Conservation (phyloP, 2,888 invertebrate genomes). For the Steinernema carpocapsae region DNA sequence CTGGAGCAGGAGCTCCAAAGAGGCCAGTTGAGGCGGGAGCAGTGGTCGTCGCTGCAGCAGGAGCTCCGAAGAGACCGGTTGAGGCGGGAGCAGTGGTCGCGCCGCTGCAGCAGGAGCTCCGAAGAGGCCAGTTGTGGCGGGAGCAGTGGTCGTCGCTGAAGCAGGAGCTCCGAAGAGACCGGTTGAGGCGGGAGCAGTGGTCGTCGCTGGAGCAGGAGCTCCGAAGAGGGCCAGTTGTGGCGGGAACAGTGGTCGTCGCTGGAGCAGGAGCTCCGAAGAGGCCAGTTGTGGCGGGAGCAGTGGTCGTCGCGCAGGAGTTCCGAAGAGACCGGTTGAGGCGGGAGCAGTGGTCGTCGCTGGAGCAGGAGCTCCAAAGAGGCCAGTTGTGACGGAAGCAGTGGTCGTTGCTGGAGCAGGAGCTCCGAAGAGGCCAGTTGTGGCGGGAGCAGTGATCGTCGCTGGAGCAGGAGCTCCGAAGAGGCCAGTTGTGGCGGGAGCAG, state of each 20-base stretch:
- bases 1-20: neutral
- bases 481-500: neutral
- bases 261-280: neutral
- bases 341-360: neutral
- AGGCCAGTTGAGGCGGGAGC: conserved; percentile 2
- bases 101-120: neutral
- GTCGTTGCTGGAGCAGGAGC: neutral
- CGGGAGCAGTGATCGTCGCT: neutral
- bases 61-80: conserved; percentile 1
- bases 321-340: neutral
- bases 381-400: neutral
- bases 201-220: neutral
- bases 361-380: neutral
- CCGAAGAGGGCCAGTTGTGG: neutral
- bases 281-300: neutral
- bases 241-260: neutral
- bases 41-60: neutral
- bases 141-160: neutral
- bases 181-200: conserved; percentile 1
- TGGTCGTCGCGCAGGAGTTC: neutral
- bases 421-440: conserved; percentile 1
- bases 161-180: neutral
- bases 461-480: neutral
- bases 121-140: neutral
- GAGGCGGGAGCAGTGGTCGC: neutral